phyloP scores from a whole-genome alignment of 2,888 invertebrate species.

The Rhogogaster chlorosoma region DNA sequence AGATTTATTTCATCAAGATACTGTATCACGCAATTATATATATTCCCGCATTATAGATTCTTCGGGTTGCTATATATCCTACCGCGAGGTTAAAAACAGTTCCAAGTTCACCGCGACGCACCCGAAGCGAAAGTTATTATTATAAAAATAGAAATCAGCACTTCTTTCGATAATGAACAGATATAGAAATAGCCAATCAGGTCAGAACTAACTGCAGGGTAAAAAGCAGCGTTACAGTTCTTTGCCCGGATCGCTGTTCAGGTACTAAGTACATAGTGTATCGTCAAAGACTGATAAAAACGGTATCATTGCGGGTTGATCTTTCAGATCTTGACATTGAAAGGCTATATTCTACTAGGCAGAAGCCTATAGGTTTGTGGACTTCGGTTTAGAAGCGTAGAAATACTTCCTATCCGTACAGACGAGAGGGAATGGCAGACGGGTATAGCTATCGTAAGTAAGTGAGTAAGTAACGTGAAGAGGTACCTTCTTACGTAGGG shows the following conservation, averaged over 20 bases:
- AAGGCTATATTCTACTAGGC: background rate
- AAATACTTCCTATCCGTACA: background rate
- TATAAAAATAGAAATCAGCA: background rate
- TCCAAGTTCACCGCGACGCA: constrained; percentile 15
- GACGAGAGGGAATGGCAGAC: constrained; percentile 28
- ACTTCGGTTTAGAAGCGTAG: background rate
- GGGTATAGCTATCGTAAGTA: background rate
- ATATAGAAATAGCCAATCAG: background rate
- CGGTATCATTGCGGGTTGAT: background rate
- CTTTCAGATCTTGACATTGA: background rate
- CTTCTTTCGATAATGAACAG: background rate
- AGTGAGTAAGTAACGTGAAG: constrained; percentile 21
- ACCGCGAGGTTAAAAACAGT: background rate
- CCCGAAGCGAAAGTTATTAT: background rate
- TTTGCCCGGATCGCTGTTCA: background rate
- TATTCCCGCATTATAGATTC: background rate
- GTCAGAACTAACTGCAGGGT: background rate
- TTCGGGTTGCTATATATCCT: background rate
- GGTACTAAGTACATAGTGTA: background rate
- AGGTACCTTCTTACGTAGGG: constrained; percentile 56
- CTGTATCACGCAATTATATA: background rate
- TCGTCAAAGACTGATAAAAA: background rate
- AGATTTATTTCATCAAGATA: background rate
- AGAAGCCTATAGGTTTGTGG: background rate
- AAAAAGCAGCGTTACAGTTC: background rate